Evolutionary conservation across 92 coral and sea anemone species (phyloP).

Genomic region (Bergia puertoricense): DNA sequence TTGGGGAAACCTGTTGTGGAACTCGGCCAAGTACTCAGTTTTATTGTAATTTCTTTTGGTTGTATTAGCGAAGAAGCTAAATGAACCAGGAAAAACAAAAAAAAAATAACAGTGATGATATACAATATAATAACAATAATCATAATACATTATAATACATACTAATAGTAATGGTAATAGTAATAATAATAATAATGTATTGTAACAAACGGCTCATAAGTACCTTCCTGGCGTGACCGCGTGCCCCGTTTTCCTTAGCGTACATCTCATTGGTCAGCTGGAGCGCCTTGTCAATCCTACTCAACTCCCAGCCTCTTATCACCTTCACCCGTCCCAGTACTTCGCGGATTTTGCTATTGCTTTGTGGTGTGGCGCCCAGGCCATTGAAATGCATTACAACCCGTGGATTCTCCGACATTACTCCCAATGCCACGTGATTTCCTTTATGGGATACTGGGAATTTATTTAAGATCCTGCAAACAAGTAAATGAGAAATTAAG

Average conservation of each 20-base stretch:
- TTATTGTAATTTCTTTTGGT: too few species aligned
- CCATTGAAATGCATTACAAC: constrained; percentile 27
- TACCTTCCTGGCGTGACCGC: constrained; percentile 28
- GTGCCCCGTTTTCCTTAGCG: constrained; percentile 15
- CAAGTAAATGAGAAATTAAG: background rate
- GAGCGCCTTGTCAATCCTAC: constrained; percentile 27
- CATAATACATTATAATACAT: too few species aligned
- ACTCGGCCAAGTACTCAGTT: too few species aligned
- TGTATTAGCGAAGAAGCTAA: too few species aligned
- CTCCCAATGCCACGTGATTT: constrained; percentile 30
- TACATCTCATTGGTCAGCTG: constrained; percentile 10
- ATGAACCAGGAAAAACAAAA: too few species aligned
- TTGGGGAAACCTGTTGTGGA: too few species aligned
- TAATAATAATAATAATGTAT: background rate
- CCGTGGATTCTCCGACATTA: constrained; percentile 29
- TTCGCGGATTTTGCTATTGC: constrained; percentile 23
- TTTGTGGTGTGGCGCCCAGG: constrained; percentile 31
- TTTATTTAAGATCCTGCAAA: constrained; percentile 28
- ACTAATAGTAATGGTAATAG: too few species aligned
- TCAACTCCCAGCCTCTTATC: background rate
- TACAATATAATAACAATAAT: too few species aligned
- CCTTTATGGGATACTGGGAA: constrained; percentile 26
- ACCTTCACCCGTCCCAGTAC: constrained; percentile 16
- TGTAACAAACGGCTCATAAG: background rate
- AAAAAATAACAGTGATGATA: too few species aligned